A percentile compares a stretch with the other conserved stretches of the same genome.
Evolutionary conservation across 2,888 invertebrate genomes (phyloP).

Genomic region (Caenorhabditis sp.): DNA sequence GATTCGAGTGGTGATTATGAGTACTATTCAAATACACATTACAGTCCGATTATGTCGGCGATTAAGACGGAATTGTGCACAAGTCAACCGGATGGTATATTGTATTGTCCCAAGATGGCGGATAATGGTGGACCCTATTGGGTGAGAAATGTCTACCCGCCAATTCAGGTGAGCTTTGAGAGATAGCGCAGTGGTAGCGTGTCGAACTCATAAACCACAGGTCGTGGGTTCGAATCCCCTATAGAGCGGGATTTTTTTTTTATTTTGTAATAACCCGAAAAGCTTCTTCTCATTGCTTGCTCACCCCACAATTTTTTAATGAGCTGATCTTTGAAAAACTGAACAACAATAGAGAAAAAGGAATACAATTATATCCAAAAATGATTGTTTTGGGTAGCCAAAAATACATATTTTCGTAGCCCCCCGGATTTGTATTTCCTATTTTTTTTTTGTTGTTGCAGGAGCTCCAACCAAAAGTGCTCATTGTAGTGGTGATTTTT

Average conservation of each 20-base stretch:
- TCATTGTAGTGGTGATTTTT: slow-evolving; percentile 64
- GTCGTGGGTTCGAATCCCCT: no score
- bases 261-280: background rate
- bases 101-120: slow-evolving; percentile 34
- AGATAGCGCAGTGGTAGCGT: no score
- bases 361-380: background rate
- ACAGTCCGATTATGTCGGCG: slow-evolving; percentile 41
- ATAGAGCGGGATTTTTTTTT: no score
- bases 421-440: background rate
- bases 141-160: slow-evolving; percentile 68
- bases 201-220: no score
- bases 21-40: background rate
- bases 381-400: background rate
- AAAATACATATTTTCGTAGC: background rate
- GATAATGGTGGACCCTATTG: slow-evolving; percentile 38
- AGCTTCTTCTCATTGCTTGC: background rate
- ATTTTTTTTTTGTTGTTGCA: slow-evolving; percentile 43
- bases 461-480: slow-evolving; percentile 66
- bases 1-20: no score
- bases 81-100: slow-evolving; percentile 30
- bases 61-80: slow-evolving; percentile 29
- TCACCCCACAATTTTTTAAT: background rate
- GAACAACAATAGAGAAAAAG: background rate
- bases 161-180: slow-evolving; percentile 58
- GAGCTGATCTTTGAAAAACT: no score